A percentile compares a stretch with the other conserved stretches of the same genome.
phyloP scores from a whole-genome alignment of 2,797 vertebrate species.

The Esox masquinongy region DNA sequence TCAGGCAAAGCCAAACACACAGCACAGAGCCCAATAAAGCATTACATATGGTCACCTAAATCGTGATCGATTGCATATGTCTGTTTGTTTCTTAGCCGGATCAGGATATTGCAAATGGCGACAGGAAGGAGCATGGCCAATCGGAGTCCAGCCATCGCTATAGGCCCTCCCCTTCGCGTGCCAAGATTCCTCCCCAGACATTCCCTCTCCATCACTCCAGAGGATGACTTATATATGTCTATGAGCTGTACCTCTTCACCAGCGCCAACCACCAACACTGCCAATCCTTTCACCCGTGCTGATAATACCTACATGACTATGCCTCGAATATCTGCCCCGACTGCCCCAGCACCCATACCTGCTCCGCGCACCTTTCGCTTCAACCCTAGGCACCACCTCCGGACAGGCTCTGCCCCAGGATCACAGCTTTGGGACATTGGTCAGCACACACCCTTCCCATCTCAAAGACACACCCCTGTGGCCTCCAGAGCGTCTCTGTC shows the following conservation, averaged over 20 bases:
- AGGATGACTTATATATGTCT: not conserved
- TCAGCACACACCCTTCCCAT: not conserved
- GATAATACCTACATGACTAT: not conserved
- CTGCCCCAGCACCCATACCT: not conserved
- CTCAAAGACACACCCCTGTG: not conserved
- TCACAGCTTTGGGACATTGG: not conserved
- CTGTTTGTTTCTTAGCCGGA: not conserved
- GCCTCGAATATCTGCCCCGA: not conserved
- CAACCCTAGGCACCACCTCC: not conserved
- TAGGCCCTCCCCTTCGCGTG: not conserved
- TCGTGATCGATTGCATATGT: not conserved
- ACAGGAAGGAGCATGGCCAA: not conserved
- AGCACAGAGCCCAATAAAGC: not conserved
- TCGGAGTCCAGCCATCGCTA: not conserved
- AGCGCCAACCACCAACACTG: not conserved
- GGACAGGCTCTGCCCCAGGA: not conserved
- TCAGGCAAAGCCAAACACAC: not conserved
- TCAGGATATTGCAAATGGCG: no score
- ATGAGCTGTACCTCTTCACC: not conserved
- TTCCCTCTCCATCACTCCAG: not conserved
- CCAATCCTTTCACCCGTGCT: not conserved
- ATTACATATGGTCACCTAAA: not conserved
- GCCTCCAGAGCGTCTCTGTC: not conserved
- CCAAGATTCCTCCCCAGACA: not conserved
- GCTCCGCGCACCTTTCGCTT: not conserved